Base-by-base conservation (phyloP, 2,113 vertebrate species). In the Isurus oxyrinchus region DNA sequence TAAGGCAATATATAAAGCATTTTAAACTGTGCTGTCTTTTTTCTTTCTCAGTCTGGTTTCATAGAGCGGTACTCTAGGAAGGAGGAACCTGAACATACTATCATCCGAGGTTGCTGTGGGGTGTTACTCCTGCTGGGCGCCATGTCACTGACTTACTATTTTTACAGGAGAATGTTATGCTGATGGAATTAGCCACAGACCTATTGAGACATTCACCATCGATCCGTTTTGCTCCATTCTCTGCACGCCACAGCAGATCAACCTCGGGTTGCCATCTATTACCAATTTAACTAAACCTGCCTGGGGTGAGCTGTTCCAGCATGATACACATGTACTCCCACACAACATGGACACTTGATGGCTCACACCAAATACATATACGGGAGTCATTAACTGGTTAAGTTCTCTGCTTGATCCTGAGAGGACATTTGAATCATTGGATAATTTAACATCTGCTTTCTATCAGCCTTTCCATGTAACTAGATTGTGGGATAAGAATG, bases 51-150 rank as follows among this genome's bases (percentile, higher is more conserved):
- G 98, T 96, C 93, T 35, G 98, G 98, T 7, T 98, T 98, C 96
- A 97, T 97, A 25, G 96, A 96, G 61, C 98, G 97, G 59, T 97
- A 98, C 0, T 97, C 98, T 19, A 40, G 96, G 96, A 98, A 98
- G 96, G 97, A 96, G 76, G 96, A 97, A 59, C n/a, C 98, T 93
- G 98, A 98, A 87, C 91, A 88, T 49, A 97, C 97, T 67, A 97
- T 98, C 96, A 97, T 97, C 96, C 97, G 19, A 21, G 97, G 97
- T 49, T 98, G 98, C 96, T 97, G 97, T 11, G 98, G 97, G 97
- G 97, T 97, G 27, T 96, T 98, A 88, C 91, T 98, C 35, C 84
- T 97, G 23, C 79, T 98, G 61, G 55, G 97, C 44, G 16, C 95
- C 0, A 96, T 97, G 94, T 97, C 97, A 86, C 53, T 98, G 0